phyloP scores from a whole-genome alignment of 2,113 vertebrate genomes.

The Charina bottae region DNA sequence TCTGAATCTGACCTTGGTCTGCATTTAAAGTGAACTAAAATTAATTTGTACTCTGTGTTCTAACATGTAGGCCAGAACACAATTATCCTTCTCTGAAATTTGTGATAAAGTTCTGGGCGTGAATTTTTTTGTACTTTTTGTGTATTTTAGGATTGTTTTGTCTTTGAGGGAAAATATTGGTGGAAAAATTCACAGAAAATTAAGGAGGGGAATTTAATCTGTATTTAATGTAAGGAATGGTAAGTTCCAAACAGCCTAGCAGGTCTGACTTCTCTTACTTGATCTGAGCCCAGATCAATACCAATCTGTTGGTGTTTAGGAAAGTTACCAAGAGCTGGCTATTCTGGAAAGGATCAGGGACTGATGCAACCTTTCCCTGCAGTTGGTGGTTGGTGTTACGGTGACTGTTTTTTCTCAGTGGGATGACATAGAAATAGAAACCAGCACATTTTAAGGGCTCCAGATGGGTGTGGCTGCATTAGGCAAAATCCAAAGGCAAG shows the following conservation, averaged over 20 bases:
- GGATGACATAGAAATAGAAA: background rate
- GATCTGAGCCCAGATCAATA: background rate
- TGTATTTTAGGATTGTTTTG: background rate
- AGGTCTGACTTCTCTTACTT: background rate
- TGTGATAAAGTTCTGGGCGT: background rate
- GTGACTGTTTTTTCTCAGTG: too few relatives aligned
- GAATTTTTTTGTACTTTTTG: background rate
- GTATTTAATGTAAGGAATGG: background rate
- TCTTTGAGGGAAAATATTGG: background rate
- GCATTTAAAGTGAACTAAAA: background rate
- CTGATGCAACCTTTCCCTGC: too few relatives aligned
- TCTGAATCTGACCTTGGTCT: background rate
- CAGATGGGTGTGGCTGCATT: background rate
- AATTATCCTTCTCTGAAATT: background rate
- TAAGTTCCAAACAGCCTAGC: background rate
- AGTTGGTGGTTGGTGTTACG: too few relatives aligned
- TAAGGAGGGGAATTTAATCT: background rate
- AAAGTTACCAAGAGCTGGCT: background rate
- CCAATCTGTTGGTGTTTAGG: background rate
- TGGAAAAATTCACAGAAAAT: background rate
- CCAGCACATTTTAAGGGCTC: background rate
- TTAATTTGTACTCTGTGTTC: background rate
- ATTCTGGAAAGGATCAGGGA: too few relatives aligned
- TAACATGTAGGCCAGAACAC: background rate
- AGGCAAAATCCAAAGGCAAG: background rate